A percentile compares a stretch with the other conserved stretches of the same genome.
phyloP scores from a whole-genome alignment of 2,888 invertebrate species.

The Phoenoteleia sp. region DNA sequence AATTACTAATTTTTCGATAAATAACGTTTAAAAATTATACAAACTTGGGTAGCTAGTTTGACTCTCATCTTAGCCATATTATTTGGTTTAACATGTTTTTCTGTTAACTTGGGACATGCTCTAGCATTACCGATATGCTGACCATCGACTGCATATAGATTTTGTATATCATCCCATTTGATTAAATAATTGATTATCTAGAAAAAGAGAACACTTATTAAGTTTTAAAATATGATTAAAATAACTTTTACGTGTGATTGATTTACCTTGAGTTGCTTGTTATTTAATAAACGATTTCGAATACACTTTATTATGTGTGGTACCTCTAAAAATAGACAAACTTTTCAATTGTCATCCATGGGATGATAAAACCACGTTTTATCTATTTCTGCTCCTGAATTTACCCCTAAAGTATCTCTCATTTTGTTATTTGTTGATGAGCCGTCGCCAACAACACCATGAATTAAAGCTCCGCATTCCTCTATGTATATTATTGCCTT shows the following conservation, averaged over 20 bases:
- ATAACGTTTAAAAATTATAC: neutral
- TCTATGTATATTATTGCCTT: conserved; percentile 39
- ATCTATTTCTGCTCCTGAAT: neutral
- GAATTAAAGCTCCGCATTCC: conserved; percentile 31
- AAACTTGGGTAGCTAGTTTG: conserved; percentile 32
- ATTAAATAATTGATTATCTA: neutral
- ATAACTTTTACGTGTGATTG: too few species aligned
- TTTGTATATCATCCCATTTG: neutral
- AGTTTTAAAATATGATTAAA: too few species aligned
- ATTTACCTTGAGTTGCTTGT: neutral
- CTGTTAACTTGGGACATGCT: conserved; percentile 33
- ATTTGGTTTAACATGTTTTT: conserved; percentile 1
- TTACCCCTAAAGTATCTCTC: conserved; percentile 21
- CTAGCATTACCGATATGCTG: neutral
- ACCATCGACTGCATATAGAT: conserved; percentile 4
- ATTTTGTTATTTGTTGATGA: conserved; percentile 40
- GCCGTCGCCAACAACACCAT: conserved; percentile 45
- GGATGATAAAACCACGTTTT: conserved; percentile 42
- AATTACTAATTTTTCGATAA: too few species aligned
- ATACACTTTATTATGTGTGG: conserved; percentile 28
- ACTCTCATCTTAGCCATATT: conserved; percentile 34
- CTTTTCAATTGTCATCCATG: neutral
- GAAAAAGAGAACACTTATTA: too few species aligned
- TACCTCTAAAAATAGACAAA: conserved; percentile 31
- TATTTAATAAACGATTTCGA: conserved; percentile 20